A percentile compares a stretch with the other conserved stretches of the same genome.
Conservation (phyloP, 2,797 vertebrate genomes). For the Petrocephalus sullivani region DNA sequence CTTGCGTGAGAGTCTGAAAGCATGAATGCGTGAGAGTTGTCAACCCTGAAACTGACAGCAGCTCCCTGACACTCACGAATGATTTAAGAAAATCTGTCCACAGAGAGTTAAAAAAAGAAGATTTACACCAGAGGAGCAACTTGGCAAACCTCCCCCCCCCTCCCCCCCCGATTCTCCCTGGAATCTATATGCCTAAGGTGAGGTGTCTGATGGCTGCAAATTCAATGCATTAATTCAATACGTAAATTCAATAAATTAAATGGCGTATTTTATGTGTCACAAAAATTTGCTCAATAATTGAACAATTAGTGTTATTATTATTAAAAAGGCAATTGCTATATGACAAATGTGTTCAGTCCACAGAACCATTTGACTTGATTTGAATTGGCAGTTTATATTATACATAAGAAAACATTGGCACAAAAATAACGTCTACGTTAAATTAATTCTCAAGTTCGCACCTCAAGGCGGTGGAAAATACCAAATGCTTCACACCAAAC, state of each 20-base stretch:
- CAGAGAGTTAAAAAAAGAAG: neutral
- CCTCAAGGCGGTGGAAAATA: neutral
- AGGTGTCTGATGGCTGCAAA: neutral
- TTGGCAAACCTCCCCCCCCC: neutral
- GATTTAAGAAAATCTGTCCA: too few relatives aligned
- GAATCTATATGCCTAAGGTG: neutral
- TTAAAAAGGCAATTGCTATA: neutral
- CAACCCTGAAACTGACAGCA: neutral
- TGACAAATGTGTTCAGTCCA: neutral
- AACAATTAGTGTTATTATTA: neutral
- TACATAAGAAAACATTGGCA: neutral
- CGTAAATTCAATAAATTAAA: neutral
- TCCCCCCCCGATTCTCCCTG: neutral
- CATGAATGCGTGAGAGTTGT: too few relatives aligned
- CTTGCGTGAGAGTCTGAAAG: too few relatives aligned
- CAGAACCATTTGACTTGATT: neutral
- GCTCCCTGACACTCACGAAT: neutral
- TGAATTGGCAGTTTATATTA: neutral
- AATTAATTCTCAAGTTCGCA: neutral
- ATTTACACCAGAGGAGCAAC: neutral
- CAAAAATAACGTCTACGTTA: neutral
- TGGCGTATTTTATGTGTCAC: neutral
- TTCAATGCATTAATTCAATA: constrained; percentile 3
- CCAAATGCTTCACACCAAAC: constrained; percentile 5
- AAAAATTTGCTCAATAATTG: neutral